Evolutionary conservation across 2,888 invertebrate species (phyloP).

Genomic region (Cacoxenus indagator): DNA sequence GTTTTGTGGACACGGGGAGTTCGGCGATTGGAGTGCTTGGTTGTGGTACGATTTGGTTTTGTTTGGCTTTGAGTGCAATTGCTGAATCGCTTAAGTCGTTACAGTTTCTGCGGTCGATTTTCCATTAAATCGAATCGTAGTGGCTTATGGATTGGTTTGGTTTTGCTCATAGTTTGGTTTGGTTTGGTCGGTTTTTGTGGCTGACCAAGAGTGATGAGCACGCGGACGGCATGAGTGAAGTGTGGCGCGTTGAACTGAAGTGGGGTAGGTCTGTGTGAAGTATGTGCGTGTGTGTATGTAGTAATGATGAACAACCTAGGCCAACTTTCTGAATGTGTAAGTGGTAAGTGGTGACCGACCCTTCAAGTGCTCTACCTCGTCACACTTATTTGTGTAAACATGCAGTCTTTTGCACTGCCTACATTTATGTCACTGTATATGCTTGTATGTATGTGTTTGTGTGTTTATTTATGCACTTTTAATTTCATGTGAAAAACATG

Average conservation of each 20-base stretch:
- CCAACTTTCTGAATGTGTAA: background rate
- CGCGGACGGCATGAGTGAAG: background rate
- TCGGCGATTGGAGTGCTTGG: conserved; percentile 30
- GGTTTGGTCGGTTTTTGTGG: conserved; percentile 16
- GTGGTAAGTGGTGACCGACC: background rate
- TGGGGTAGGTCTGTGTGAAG: background rate
- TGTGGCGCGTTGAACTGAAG: background rate
- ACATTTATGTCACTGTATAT: background rate
- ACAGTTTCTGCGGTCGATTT: conserved; percentile 59
- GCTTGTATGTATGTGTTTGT: no score
- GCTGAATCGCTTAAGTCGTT: conserved; percentile 55
- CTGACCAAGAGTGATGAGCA: background rate
- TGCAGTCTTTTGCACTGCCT: background rate
- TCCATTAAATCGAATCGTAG: conserved; percentile 59
- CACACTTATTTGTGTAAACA: background rate
- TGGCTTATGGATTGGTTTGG: conserved; percentile 52
- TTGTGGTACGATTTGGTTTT: conserved; percentile 21
- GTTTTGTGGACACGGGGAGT: background rate
- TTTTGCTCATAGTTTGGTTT: conserved; percentile 33
- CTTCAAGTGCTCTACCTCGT: no score
- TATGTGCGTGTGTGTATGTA: no score
- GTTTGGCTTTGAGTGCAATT: conserved; percentile 43
- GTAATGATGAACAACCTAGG: no score
- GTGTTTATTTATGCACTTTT: no score
- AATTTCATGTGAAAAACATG: no score